phyloP scores from a whole-genome alignment of 2,113 vertebrate genomes.

The Neogale vison region DNA sequence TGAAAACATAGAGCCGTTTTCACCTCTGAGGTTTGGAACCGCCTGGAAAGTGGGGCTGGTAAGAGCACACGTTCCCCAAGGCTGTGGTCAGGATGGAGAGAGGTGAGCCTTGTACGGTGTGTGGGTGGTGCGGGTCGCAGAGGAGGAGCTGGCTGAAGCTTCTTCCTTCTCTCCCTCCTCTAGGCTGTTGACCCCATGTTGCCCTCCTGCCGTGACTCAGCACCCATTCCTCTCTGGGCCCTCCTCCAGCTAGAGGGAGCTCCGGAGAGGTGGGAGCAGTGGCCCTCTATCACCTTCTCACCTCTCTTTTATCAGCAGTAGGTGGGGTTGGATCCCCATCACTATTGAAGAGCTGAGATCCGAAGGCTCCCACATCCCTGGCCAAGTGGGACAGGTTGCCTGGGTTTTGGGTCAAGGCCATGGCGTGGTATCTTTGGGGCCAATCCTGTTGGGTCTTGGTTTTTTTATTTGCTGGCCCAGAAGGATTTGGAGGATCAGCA shows the following conservation, averaged over 20 bases:
- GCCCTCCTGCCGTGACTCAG: rapidly evolving
- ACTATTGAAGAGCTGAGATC: background rate
- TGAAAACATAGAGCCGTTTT: background rate
- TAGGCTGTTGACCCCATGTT: background rate
- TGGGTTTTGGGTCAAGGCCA: background rate
- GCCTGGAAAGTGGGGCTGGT: background rate
- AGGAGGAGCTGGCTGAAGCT: rapidly evolving
- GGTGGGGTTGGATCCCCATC: background rate
- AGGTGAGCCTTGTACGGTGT: background rate
- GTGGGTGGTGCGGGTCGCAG: rapidly evolving
- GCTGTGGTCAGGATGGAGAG: background rate
- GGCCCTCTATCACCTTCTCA: background rate
- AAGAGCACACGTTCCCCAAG: background rate
- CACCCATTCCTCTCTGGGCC: background rate
- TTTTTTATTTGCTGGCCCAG: background rate
- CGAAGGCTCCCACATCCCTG: background rate
- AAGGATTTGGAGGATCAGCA: background rate
- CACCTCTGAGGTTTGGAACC: background rate
- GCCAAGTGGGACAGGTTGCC: slow-evolving; percentile 16
- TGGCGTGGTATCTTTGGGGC: background rate
- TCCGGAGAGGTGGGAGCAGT: background rate
- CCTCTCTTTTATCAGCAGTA: background rate
- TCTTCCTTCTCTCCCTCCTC: background rate
- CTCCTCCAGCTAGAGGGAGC: background rate
- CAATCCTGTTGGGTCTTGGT: background rate